Evolutionary conservation across 53 echinoderm and acorn worm genomes (phyloP).

Genomic region (Echinometra lucunter): DNA sequence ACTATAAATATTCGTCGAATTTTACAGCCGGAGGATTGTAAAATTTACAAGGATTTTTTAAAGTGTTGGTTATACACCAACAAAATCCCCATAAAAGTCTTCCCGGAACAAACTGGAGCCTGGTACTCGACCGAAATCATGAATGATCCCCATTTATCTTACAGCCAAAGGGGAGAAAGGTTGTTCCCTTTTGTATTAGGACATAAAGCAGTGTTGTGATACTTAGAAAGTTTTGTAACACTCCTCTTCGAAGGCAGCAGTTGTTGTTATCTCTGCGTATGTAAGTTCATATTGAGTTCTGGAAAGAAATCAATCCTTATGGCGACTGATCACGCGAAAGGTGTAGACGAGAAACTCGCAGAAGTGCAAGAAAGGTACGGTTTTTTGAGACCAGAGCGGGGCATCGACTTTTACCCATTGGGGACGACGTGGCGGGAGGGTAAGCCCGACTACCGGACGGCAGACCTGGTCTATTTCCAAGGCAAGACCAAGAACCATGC

Average conservation of each 20-base stretch:
- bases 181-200: too few relatives aligned
- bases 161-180: too few relatives aligned
- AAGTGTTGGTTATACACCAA: too few relatives aligned
- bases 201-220: too few relatives aligned
- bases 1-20: background rate
- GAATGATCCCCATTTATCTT: too few relatives aligned
- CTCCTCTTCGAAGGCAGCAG: too few relatives aligned
- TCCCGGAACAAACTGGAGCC: too few relatives aligned
- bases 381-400: constrained; percentile 66
- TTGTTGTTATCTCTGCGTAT: too few relatives aligned
- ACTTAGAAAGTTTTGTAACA: too few relatives aligned
- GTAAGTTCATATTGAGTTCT: too few relatives aligned
- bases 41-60: constrained; percentile 13
- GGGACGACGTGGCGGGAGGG: constrained; percentile 68
- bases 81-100: too few relatives aligned
- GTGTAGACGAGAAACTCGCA: background rate
- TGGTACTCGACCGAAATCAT: too few relatives aligned
- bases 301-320: background rate
- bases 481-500: constrained; percentile 78
- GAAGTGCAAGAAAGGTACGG: constrained; percentile 11
- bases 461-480: constrained; percentile 71
- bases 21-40: constrained; percentile 2
- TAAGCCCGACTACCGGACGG: constrained; percentile 74
- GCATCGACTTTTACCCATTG: constrained; percentile 68
- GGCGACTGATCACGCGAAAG: background rate